Evolutionary conservation across 2,888 invertebrate species (phyloP), one percentile per base, ranked within the genome.

Genomic region (Willowsia nigromaculata): DNA sequence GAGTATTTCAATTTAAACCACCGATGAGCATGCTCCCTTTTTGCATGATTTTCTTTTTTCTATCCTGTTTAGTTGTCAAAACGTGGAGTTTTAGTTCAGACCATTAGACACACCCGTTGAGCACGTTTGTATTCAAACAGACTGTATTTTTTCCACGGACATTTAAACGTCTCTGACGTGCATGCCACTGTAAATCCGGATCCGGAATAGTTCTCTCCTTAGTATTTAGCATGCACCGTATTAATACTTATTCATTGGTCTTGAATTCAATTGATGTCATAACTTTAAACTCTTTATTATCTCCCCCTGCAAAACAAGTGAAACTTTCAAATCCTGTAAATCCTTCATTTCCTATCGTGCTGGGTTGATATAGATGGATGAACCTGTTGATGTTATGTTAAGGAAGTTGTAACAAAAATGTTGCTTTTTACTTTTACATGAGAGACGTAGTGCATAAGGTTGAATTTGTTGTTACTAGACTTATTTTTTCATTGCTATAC

Each of bases 141-240:
- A 50, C 22, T n/a, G n/a, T 71, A 30, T 68, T 37, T 68, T 33
- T 68, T 68, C 37, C 27, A 25, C 27, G 30, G 30, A 62, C 22
- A 40, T 40, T 40, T 71, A 40, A 71, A 50, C 50, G 22, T 71
- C 59, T 81, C 59, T 81, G 50, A 53, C 71, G 37, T 53, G 68
- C 68, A 83, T 83, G 37, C 68, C 68, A 83, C 68, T 71, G 83
- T 83, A 37, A 83, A 83, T 83, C 83, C 83, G 83, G 83, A 83
- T 83, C 83, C 83, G 83, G 83, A 83, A 83, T 83, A 43, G 3
- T 83, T 71, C 53, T 68, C 15, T 53, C 27, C 25, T 13, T 15
- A 22, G 18, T 33, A 43, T n/a, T 43, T 25, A 50, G 18, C 65
- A 18, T 15, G 4, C 5, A 33, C 33, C 47, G 9, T 9, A 13